Conservation (phyloP, 2,113 vertebrate species). For the Micronisus gabar region DNA sequence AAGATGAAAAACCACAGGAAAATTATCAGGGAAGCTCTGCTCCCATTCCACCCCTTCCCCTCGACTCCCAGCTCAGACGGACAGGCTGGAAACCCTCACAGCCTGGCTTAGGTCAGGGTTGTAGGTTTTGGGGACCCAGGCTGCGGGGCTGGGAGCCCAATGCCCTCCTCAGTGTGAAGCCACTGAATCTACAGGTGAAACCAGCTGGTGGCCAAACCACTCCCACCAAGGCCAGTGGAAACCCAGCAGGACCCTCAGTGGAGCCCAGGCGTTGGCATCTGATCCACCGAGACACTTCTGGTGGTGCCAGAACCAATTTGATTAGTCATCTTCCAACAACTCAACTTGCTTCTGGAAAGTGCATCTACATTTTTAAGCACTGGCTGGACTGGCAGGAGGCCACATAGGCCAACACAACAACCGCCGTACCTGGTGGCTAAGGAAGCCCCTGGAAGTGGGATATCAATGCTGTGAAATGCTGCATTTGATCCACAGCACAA, state of each 20-base stretch:
- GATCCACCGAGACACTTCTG: neutral
- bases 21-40: neutral
- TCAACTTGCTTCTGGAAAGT: neutral
- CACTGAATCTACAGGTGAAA: neutral
- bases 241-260: neutral
- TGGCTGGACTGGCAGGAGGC: neutral
- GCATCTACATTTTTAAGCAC: neutral
- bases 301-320: neutral
- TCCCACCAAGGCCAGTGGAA: neutral
- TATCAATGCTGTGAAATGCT: neutral
- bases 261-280: neutral
- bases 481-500: neutral
- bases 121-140: neutral
- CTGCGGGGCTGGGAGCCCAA: neutral
- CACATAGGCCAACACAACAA: neutral
- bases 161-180: neutral
- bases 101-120: neutral
- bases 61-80: neutral
- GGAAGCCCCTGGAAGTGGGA: neutral
- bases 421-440: accelerated
- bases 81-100: neutral
- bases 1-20: neutral
- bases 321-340: neutral
- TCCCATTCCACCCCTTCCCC: neutral
- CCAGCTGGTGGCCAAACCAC: neutral